Percentiles rank a stretch among this genome's conserved stretches.
phyloP scores from a whole-genome alignment of 2,113 vertebrate species.

The Upupa epops region DNA sequence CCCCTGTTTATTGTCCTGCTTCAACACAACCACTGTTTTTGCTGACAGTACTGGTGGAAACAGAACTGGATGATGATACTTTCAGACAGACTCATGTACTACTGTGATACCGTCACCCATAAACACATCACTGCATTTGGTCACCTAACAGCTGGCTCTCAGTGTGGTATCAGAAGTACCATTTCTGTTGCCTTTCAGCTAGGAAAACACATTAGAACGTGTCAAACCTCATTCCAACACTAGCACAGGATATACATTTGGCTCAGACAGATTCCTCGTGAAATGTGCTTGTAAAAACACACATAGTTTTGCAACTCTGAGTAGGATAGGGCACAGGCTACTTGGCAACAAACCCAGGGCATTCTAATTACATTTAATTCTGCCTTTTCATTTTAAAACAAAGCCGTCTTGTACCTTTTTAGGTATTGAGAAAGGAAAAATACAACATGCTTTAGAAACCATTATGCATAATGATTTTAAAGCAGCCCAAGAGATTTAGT shows the following conservation, averaged over 20 bases:
- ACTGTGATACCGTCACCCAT: background rate
- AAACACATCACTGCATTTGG: background rate
- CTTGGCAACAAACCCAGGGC: background rate
- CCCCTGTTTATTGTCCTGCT: background rate
- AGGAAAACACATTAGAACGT: background rate
- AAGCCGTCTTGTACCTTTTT: background rate
- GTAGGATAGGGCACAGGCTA: background rate
- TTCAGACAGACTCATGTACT: background rate
- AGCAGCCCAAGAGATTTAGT: background rate
- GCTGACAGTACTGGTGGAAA: background rate
- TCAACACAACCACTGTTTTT: background rate
- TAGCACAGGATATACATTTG: background rate
- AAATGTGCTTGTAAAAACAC: background rate
- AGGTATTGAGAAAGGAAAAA: background rate
- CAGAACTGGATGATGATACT: fast-evolving
- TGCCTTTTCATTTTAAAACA: background rate
- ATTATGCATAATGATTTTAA: background rate
- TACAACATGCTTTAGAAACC: background rate
- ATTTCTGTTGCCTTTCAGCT: background rate
- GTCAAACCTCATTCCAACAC: background rate
- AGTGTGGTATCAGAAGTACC: background rate
- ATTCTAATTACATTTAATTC: background rate
- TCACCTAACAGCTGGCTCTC: background rate
- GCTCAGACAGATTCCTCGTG: background rate
- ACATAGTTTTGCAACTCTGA: background rate